These are phyloP conservation scores for Aspidapion aeneum DNA, from an alignment of 2,888 invertebrate genomes.

Conservation along the genomic window DNA sequence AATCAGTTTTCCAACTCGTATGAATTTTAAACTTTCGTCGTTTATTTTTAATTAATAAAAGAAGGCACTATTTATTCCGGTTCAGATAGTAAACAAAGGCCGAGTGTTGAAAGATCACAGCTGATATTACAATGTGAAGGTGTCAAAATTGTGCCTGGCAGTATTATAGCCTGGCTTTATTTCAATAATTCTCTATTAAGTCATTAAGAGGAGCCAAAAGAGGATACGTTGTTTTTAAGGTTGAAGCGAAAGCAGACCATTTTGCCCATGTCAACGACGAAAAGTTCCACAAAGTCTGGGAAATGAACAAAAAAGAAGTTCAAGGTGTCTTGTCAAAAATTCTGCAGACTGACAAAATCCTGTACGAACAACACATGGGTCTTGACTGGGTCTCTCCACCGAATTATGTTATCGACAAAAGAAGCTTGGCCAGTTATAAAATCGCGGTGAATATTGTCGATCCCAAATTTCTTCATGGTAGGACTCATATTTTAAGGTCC, in stretches of 20 bases:
- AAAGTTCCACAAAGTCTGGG: constrained; percentile 59
- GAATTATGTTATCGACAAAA: constrained; percentile 42
- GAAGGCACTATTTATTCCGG: too few relatives aligned
- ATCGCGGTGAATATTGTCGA: constrained; percentile 21
- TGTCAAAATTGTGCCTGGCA: too few relatives aligned
- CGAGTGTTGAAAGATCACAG: too few relatives aligned
- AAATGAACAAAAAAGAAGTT: constrained; percentile 56
- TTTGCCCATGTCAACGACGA: constrained; percentile 62
- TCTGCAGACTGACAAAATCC: constrained; percentile 54
- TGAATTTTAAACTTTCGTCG: too few relatives aligned
- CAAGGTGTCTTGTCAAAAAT: constrained; percentile 53
- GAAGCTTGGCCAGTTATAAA: constrained; percentile 50
- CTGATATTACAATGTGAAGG: too few relatives aligned
- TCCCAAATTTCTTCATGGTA: constrained; percentile 17
- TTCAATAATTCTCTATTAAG: too few relatives aligned
- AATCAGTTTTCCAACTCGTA: too few relatives aligned
- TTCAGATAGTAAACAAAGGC: too few relatives aligned
- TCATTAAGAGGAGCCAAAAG: too few relatives aligned
- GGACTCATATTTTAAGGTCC: background rate
- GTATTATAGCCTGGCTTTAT: too few relatives aligned
- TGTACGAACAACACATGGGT: constrained; percentile 62
- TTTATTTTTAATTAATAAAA: too few relatives aligned
- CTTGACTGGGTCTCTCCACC: constrained; percentile 54
- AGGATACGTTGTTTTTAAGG: too few relatives aligned
- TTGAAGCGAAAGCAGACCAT: constrained; percentile 66